phyloP scores from a whole-genome alignment of 1,140 invertebrate species.

The Drosophila murphyi region DNA sequence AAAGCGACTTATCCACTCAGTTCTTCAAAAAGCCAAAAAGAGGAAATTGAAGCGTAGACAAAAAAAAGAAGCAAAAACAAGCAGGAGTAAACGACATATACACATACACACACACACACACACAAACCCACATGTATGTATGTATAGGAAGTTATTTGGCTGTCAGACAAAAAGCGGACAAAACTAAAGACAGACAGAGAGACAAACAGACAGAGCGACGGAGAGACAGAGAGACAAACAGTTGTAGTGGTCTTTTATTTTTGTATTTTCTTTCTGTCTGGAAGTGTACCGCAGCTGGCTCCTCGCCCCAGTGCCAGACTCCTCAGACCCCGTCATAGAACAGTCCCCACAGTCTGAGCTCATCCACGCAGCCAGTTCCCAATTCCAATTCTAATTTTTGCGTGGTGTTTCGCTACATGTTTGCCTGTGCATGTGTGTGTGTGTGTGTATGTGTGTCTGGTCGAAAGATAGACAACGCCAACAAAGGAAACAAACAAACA shows the following conservation, averaged over 20 bases:
- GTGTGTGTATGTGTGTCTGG: not conserved
- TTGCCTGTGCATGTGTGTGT: not conserved
- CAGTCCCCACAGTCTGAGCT: conserved; percentile 35
- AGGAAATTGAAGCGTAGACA: conserved; percentile 59
- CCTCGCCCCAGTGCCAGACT: not conserved
- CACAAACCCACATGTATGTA: conserved; percentile 3
- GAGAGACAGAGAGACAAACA: conserved; percentile 24
- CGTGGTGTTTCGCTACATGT: conserved; percentile 12
- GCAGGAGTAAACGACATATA: conserved; percentile 3
- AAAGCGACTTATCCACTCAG: not conserved
- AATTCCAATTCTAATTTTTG: conserved; percentile 44
- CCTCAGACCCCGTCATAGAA: conserved; percentile 28
- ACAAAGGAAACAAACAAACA: conserved; percentile 19
- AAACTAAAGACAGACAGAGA: conserved; percentile 6
- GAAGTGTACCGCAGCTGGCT: conserved; percentile 18
- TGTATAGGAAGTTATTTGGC: not conserved
- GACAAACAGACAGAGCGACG: not conserved
- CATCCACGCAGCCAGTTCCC: conserved; percentile 28
- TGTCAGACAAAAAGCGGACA: conserved; percentile 5
- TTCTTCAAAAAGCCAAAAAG: conserved; percentile 5
- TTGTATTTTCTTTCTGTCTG: conserved; percentile 50
- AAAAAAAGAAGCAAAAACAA: conserved; percentile 16
- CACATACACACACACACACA: conserved; percentile 22
- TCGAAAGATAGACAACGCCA: conserved; percentile 25
- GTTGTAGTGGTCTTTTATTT: conserved; percentile 52